These are phyloP conservation scores for Elysia crispata DNA, from an alignment of 2,888 invertebrate genomes.

Conservation along the genomic window DNA sequence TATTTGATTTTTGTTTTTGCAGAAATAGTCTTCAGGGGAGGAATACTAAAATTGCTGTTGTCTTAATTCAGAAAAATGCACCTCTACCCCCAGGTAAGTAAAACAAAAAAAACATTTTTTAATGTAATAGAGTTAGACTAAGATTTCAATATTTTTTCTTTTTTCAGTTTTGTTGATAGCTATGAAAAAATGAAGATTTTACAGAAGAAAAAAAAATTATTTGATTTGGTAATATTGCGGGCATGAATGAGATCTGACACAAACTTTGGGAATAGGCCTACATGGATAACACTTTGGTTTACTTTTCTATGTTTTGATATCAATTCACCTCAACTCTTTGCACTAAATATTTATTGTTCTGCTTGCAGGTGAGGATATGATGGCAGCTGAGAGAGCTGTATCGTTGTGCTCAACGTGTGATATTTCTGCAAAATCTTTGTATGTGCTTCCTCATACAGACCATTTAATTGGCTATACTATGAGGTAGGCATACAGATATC, in stretches of 20 bases:
- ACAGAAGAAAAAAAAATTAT: no score
- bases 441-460: conserved; percentile 91
- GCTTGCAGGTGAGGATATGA: conserved; percentile 79
- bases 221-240: no score
- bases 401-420: conserved; percentile 94
- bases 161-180: no score
- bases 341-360: neutral
- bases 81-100: conserved; percentile 80
- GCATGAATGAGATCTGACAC: no score
- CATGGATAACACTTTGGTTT: no score
- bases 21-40: conserved; percentile 76
- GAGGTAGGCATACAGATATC: conserved; percentile 77
- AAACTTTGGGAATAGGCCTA: no score
- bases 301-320: no score
- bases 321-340: no score
- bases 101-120: no score
- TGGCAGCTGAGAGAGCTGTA: conserved; percentile 93
- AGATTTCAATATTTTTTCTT: no score
- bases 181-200: no score
- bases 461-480: conserved; percentile 86
- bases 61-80: conserved; percentile 90
- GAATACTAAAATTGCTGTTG: conserved; percentile 86
- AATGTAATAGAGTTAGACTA: no score
- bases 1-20: conserved; percentile 30
- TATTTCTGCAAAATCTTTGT: conserved; percentile 92